A percentile compares a stretch with the other conserved stretches of the same genome.
Evolutionary conservation across 2,113 vertebrate species (phyloP).

Genomic region (Colistium nudipinnis): DNA sequence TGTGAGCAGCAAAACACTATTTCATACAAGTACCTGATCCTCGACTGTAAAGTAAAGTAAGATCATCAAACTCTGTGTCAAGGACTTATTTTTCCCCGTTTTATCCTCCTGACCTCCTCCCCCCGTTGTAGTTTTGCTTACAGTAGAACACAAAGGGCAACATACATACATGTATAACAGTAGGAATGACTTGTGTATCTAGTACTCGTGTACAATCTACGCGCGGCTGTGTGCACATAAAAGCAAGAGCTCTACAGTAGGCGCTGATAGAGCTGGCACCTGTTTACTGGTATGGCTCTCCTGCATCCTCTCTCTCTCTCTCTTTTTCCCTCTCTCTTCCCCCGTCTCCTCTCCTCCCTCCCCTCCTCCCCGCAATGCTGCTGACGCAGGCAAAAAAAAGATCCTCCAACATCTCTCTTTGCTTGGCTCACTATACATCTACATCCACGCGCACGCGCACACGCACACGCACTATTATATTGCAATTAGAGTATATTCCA

Average conservation of each 20-base stretch:
- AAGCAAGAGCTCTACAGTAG: slow-evolving; percentile 39
- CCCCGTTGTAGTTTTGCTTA: slow-evolving; percentile 9
- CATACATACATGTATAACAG: neutral
- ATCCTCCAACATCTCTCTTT: slow-evolving; percentile 77
- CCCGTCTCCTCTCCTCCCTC: neutral
- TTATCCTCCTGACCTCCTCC: neutral
- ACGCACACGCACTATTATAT: neutral
- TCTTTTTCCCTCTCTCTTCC: neutral
- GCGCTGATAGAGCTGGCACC: slow-evolving; percentile 65
- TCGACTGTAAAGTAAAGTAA: slow-evolving; percentile 5
- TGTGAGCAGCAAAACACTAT: slow-evolving; percentile 30
- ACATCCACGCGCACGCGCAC: slow-evolving; percentile 29
- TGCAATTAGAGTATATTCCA: slow-evolving; percentile 7
- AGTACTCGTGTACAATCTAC: slow-evolving; percentile 16
- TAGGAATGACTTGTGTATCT: neutral
- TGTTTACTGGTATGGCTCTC: slow-evolving; percentile 71
- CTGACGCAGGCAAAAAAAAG: slow-evolving; percentile 81
- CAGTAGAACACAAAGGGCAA: slow-evolving; percentile 1
- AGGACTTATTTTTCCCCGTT: neutral
- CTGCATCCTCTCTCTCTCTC: slow-evolving; percentile 21
- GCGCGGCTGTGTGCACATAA: slow-evolving; percentile 34
- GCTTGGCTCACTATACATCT: slow-evolving; percentile 67
- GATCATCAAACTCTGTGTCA: slow-evolving; percentile 6
- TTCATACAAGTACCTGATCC: slow-evolving; percentile 5
- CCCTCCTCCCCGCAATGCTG: slow-evolving; percentile 72